These are phyloP conservation scores for Ophiothrix spiculata DNA, from an alignment of 35 echinoderm and acorn worm species.

Conservation along the genomic window DNA sequence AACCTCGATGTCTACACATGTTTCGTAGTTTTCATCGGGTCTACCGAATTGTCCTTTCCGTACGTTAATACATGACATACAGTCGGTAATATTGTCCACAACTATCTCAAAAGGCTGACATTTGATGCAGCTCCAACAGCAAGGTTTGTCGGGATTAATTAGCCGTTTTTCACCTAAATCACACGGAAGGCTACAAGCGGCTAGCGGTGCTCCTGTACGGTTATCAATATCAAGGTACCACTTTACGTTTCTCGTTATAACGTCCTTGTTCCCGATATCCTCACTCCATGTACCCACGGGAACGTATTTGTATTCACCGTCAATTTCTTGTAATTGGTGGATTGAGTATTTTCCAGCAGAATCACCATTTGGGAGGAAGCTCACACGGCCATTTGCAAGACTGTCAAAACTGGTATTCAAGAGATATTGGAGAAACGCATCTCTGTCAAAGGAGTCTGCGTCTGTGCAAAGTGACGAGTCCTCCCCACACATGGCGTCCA, in stretches of 20 bases:
- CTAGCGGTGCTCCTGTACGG: conserved; percentile 45
- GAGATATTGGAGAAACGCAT: conserved; percentile 35
- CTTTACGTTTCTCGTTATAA: too few species aligned
- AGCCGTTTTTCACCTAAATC: conserved; percentile 37
- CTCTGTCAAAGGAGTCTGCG: conserved; percentile 27
- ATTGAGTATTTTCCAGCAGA: conserved; percentile 57
- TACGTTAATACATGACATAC: conserved; percentile 51
- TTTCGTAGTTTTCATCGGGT: conserved; percentile 36
- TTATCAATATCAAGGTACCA: conserved; percentile 51
- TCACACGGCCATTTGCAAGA: conserved; percentile 48
- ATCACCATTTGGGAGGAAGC: conserved; percentile 62
- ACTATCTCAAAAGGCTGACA: conserved; percentile 62
- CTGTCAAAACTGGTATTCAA: conserved; percentile 51
- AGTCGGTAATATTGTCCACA: conserved; percentile 46
- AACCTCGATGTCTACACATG: conserved; percentile 39
- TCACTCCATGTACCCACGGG: too few species aligned
- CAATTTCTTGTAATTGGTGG: conserved; percentile 61
- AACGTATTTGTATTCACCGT: too few species aligned
- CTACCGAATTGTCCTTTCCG: conserved; percentile 29
- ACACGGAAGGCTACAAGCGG: conserved; percentile 72
- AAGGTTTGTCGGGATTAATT: conserved; percentile 62
- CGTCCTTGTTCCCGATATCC: too few species aligned
- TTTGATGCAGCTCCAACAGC: conserved; percentile 73
- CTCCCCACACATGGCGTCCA: background rate
- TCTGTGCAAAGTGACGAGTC: conserved; percentile 46